Percentiles rank a stretch among this genome's conserved stretches.
phyloP scores from a whole-genome alignment of 53 echinoderm and acorn worm species.

The Actinopyga echinites region DNA sequence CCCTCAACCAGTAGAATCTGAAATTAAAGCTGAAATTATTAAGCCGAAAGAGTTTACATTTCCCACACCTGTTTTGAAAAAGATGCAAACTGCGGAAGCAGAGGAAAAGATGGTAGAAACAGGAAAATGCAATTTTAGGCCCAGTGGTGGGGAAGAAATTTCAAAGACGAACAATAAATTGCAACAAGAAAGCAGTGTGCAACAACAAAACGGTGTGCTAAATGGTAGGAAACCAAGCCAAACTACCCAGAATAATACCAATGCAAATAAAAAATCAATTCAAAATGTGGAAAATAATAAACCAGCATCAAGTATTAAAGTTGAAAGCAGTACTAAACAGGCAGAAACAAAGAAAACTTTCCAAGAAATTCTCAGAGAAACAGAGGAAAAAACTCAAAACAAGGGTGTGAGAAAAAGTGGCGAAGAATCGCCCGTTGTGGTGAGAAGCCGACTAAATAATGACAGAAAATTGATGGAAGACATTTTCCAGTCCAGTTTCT shows the following conservation, averaged over 20 bases:
- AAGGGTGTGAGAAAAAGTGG: too few relatives aligned
- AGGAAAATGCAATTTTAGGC: not conserved
- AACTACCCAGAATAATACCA: too few relatives aligned
- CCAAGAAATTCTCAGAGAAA: too few relatives aligned
- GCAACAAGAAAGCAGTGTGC: too few relatives aligned
- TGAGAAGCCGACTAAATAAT: not conserved
- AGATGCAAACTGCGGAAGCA: not conserved
- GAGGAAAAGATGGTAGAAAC: not conserved
- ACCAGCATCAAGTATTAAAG: too few relatives aligned
- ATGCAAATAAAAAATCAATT: too few relatives aligned
- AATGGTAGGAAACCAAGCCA: too few relatives aligned
- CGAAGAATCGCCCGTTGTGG: not conserved
- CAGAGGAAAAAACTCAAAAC: too few relatives aligned
- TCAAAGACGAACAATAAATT: not conserved
- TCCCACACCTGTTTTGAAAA: not conserved
- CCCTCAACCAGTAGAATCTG: constrained; percentile 24
- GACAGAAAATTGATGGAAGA: constrained; percentile 58
- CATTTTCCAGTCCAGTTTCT: constrained; percentile 44
- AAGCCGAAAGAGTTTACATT: constrained; percentile 35
- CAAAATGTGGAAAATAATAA: too few relatives aligned
- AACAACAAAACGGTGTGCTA: too few relatives aligned
- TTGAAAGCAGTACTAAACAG: too few relatives aligned
- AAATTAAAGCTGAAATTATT: constrained; percentile 31
- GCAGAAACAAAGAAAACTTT: too few relatives aligned
- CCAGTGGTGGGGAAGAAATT: not conserved